Base-by-base conservation (phyloP, 2,797 vertebrate species). In the Tachyglossus aculeatus region DNA sequence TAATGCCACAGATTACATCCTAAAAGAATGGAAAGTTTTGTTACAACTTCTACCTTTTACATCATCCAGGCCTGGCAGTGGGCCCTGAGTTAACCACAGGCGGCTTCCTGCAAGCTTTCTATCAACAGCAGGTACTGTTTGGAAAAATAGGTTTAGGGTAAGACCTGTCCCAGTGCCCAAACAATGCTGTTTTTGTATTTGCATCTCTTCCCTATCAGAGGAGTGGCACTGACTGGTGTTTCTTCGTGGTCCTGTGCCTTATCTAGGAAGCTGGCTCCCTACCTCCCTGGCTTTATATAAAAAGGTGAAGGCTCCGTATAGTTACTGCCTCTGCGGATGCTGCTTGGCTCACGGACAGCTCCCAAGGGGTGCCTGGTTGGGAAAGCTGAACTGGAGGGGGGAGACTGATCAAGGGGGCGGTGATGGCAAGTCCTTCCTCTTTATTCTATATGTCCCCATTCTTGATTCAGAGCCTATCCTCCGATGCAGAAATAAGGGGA, bases 71-170 rank as follows among this genome's bases (percentile, higher is more conserved):
- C 71, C 84, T 91, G 89, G 90, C 88, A 87, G 54, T 73, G 67
- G 81, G 87, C 90, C 89, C 87, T 38, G 53, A 73, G 65, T 77
- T 87, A 71, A 87, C 90, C 90, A 81, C 86, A 85, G 73, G 88
- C 88, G 44, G 85, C 88, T 94, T 93, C 92, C 88, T 86, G 88
- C 76, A 86, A 77, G 71, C 83, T 84, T 90, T 83, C 84, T 89
- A 91, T 89, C 86, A 93, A 92, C 89, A 93, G 89, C 91, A 93
- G 89, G 91, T 94, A 93, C 91, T 92, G 90, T 89, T 91, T 84
- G 86, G 82, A 80, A 80, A 43, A 77, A 74, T 65, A 67, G 63
- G 18, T 74, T 62, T 71, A 59, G 31, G 45, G 62, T 39, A 70
- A 87, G 58, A 87, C 87, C 87, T 80, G 83, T 89, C 91, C 90